Evolutionary conservation across 2,113 vertebrate species (phyloP).

Genomic region (Tragulus kanchil): DNA sequence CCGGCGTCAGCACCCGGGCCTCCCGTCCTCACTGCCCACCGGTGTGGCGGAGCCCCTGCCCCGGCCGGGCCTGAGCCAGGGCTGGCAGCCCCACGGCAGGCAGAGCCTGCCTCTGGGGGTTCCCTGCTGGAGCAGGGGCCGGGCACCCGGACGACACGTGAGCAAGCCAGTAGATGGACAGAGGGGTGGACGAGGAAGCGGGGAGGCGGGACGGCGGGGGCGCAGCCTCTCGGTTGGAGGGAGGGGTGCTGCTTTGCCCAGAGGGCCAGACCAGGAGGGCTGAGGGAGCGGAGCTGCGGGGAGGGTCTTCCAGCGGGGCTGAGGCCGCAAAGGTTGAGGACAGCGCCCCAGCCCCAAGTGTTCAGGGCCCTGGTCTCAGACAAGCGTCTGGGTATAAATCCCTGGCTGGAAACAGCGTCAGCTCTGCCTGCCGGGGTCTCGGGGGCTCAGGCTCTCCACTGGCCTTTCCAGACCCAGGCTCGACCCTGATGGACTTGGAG

Average conservation of each 20-base stretch:
- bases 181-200: fast-evolving
- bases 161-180: background rate
- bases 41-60: background rate
- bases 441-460: background rate
- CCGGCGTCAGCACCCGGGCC: too few species aligned
- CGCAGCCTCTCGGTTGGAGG: background rate
- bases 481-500: background rate
- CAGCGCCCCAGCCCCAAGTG: background rate
- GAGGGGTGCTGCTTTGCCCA: background rate
- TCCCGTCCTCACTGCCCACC: too few species aligned
- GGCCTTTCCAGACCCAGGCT: background rate
- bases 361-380: background rate
- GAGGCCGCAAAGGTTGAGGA: too few species aligned
- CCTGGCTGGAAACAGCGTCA: background rate
- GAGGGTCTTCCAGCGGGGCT: background rate
- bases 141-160: too few species aligned
- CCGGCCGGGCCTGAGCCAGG: too few species aligned
- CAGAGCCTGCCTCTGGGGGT: background rate
- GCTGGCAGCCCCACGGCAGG: fast-evolving
- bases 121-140: background rate
- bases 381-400: background rate
- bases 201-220: too few species aligned
- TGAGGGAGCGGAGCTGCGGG: background rate
- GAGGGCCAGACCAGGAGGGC: background rate
- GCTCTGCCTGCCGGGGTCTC: background rate